A percentile compares a stretch with the other conserved stretches of the same genome.
These are phyloP conservation scores for Gambusia holbrooki DNA, from an alignment of 2,113 vertebrate species.

Conservation along the genomic window DNA sequence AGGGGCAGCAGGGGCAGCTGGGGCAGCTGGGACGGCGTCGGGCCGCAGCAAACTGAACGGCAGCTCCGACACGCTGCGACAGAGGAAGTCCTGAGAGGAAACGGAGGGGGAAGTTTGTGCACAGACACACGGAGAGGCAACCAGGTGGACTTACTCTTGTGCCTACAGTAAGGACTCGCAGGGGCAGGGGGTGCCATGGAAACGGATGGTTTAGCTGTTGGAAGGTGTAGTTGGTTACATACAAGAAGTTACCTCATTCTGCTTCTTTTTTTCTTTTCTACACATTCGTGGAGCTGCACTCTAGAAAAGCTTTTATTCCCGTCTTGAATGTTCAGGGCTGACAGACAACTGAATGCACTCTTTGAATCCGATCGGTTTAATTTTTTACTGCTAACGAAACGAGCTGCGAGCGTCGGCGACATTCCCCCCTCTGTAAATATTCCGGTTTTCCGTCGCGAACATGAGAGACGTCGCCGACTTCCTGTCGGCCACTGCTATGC, in stretches of 20 bases:
- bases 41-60: conserved; percentile 82
- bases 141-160: conserved; percentile 38
- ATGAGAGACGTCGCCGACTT: not conserved
- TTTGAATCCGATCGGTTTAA: not conserved
- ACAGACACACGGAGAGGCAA: conserved; percentile 14
- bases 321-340: not conserved
- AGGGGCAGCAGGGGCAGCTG: not conserved
- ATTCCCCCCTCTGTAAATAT: conserved; percentile 35
- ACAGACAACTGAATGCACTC: not conserved
- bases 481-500: conserved; percentile 30
- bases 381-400: not conserved
- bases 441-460: conserved; percentile 17
- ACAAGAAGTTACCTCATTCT: conserved; percentile 66
- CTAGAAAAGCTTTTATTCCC: conserved; percentile 17
- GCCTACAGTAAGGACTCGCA: conserved; percentile 50
- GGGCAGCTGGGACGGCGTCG: not conserved
- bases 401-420: not conserved
- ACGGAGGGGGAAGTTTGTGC: not conserved
- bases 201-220: conserved; percentile 18
- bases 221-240: conserved; percentile 43
- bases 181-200: not conserved
- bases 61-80: conserved; percentile 73
- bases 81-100: conserved; percentile 76
- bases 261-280: conserved; percentile 33
- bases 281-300: conserved; percentile 9